Percentiles rank a stretch among this genome's conserved stretches.
Conservation (phyloP, 2,888 invertebrate genomes). For the Schizotus pectinicornis region DNA sequence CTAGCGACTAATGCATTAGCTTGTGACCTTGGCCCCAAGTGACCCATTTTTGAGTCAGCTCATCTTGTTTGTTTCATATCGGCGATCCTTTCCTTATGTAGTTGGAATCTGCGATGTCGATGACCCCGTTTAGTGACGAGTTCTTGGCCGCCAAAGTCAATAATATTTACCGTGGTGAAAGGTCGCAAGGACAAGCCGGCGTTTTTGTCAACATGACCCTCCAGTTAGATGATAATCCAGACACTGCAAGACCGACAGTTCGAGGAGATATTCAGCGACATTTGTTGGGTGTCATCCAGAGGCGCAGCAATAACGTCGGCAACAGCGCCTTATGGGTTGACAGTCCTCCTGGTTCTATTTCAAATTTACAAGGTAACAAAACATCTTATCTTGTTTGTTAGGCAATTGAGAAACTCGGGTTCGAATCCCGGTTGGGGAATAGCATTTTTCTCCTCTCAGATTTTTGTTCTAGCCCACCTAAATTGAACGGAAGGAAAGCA, state of each 20-base stretch:
- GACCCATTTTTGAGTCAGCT: not conserved
- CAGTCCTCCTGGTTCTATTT: slow-evolving; percentile 79
- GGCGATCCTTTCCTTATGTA: slow-evolving; percentile 57
- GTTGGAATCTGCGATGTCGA: slow-evolving; percentile 91
- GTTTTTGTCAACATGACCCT: slow-evolving; percentile 87
- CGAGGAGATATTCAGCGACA: slow-evolving; percentile 83
- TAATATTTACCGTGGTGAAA: slow-evolving; percentile 76
- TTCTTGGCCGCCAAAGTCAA: slow-evolving; percentile 84
- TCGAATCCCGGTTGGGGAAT: too few relatives aligned
- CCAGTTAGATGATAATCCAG: slow-evolving; percentile 76
- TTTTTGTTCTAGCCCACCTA: too few relatives aligned
- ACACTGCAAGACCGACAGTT: slow-evolving; percentile 72
- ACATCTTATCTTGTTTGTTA: not conserved
- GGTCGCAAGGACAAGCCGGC: slow-evolving; percentile 71
- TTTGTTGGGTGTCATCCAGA: slow-evolving; percentile 79
- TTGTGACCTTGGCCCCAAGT: too few relatives aligned
- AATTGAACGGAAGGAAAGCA: too few relatives aligned
- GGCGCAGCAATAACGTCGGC: slow-evolving; percentile 87
- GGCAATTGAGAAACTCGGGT: not conserved
- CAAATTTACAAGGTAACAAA: slow-evolving; percentile 69
- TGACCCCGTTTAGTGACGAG: slow-evolving; percentile 89
- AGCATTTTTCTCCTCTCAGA: too few relatives aligned
- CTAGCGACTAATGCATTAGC: too few relatives aligned
- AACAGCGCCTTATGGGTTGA: slow-evolving; percentile 86
- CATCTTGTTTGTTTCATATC: slow-evolving; percentile 1